Percentiles rank a stretch among this genome's conserved stretches.
These are phyloP conservation scores for Abramis brama DNA, from an alignment of 2,113 vertebrate genomes.

Conservation along the genomic window DNA sequence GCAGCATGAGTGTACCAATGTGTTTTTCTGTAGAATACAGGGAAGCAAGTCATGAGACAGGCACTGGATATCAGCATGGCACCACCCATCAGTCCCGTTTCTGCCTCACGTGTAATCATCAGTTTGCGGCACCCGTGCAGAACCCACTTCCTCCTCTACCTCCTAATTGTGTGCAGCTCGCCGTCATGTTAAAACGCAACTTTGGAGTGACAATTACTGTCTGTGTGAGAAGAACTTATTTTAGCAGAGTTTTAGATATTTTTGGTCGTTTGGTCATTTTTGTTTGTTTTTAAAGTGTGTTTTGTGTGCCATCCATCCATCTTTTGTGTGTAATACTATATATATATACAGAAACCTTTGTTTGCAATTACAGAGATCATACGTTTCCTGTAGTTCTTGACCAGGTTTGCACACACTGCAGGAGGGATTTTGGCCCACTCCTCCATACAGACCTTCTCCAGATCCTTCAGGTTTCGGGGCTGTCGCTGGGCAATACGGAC, in stretches of 20 bases:
- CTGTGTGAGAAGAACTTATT: slow-evolving; percentile 14
- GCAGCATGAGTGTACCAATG: slow-evolving; percentile 13
- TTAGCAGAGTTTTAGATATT: slow-evolving; percentile 11
- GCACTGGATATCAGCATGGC: slow-evolving; percentile 21
- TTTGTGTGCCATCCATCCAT: no score
- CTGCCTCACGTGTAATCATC: slow-evolving; percentile 53
- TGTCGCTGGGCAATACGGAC: no score
- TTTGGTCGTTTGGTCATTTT: not conserved
- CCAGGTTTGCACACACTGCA: no score
- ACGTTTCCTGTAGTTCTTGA: no score
- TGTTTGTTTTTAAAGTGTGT: slow-evolving; percentile 17
- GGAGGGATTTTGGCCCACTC: no score
- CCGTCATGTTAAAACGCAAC: slow-evolving; percentile 37
- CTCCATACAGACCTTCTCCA: no score
- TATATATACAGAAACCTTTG: no score
- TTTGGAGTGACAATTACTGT: slow-evolving; percentile 44
- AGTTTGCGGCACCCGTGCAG: slow-evolving; percentile 46
- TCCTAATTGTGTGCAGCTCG: slow-evolving; percentile 43
- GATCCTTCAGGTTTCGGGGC: no score
- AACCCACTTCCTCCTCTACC: slow-evolving; percentile 50
- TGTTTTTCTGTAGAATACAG: slow-evolving; percentile 44
- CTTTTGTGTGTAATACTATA: no score
- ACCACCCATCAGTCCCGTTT: slow-evolving; percentile 48
- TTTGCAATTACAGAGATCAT: no score
- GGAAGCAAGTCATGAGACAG: slow-evolving; percentile 49